phyloP scores from a whole-genome alignment of 2,888 invertebrate species.

The Gandaritis pyraliata region DNA sequence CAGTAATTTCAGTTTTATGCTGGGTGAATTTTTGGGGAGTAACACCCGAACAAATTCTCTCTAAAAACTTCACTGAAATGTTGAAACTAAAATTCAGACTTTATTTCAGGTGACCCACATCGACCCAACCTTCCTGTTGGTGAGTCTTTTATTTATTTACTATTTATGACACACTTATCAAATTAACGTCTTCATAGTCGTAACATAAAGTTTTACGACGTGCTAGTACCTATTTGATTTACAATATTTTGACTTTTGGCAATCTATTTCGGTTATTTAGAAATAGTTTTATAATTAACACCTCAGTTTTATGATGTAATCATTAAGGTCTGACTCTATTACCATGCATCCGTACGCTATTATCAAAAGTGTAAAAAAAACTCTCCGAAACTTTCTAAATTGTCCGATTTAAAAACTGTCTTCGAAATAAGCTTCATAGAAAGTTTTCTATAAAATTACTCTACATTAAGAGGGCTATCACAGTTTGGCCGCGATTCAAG shows the following conservation, averaged over 20 bases:
- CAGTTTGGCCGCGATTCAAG: no score
- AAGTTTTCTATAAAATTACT: no score
- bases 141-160: conserved; percentile 44
- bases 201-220: conserved; percentile 12
- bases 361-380: no score
- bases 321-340: no score
- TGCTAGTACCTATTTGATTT: conserved; percentile 19
- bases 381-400: no score
- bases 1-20: no score
- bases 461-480: no score
- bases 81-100: not conserved
- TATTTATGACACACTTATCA: not conserved
- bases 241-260: not conserved
- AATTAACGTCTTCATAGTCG: not conserved
- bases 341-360: no score
- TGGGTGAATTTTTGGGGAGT: no score
- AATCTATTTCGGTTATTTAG: conserved; percentile 3
- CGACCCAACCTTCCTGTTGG: conserved; percentile 50
- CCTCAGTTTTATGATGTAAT: conserved; percentile 3
- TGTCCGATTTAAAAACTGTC: no score
- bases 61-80: not conserved
- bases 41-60: no score
- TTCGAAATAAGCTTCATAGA: no score
- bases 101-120: conserved; percentile 50
- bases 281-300: conserved; percentile 10